A percentile compares a stretch with the other conserved stretches of the same genome.
Conservation (phyloP, 2,113 vertebrate species). For the Bufo bufo region DNA sequence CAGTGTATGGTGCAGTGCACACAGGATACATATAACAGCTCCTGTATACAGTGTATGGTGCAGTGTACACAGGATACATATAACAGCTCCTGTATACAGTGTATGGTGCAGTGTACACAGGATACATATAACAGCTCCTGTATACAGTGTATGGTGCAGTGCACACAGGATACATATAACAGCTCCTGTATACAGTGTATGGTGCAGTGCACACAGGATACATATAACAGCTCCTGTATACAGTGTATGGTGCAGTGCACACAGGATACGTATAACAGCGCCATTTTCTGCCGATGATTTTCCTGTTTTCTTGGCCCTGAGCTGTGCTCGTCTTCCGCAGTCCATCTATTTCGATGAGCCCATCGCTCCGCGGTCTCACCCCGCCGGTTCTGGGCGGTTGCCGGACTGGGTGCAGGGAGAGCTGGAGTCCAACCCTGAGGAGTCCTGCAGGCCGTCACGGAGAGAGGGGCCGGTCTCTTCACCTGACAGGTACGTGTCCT, state of each 20-base stretch:
- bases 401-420: slow-evolving; percentile 42
- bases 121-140: background rate
- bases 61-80: background rate
- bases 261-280: background rate
- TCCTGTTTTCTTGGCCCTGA: background rate
- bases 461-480: background rate
- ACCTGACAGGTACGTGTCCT: background rate
- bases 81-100: background rate
- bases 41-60: background rate
- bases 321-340: background rate
- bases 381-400: background rate
- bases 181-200: background rate
- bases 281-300: background rate
- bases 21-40: background rate
- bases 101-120: background rate
- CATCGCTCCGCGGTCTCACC: background rate
- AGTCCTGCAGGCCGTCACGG: background rate
- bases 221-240: background rate
- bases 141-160: background rate
- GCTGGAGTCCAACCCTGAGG: background rate
- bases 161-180: background rate
- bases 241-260: background rate
- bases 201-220: background rate
- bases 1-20: background rate
- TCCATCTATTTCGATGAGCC: slow-evolving; percentile 54